Base-by-base conservation (phyloP, 2,113 vertebrate genomes). In the Uropsilus gracilis region DNA sequence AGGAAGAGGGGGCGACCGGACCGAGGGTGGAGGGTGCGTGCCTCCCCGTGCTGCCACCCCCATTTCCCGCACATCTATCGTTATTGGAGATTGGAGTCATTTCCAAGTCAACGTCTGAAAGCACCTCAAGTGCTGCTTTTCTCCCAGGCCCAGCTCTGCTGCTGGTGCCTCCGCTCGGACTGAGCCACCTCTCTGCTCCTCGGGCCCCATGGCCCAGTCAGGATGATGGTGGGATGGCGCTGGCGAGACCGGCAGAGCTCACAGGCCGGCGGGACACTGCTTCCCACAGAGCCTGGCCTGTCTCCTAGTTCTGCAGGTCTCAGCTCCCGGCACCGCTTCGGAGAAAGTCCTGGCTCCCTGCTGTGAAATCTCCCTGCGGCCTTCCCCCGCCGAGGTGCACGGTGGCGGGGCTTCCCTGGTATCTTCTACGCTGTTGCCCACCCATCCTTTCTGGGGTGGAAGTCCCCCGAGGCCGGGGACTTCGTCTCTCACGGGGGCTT, bases 221-320 rank as follows among this genome's bases (percentile, higher is more conserved):
- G 55, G 66, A 28, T 44, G 30, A 24, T 8, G 63, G 81, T 22
- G 13, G 13, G 30, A 28, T 24, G 16, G 22, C 37, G 22, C 42
- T 83, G 53, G 42, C 50, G n/a, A n/a, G n/a, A 3, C 42, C 42
- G 24, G 3, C 39, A 32, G 48, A n/a, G 57, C 28, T 57, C 57
- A 55, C 9, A 8, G 64, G 18, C 50, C 18, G 57, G 55, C 2
- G 13, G 24, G 39, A 42, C 8, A 0, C 42, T 6, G 5, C 30
- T 14, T 0, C 13, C 59, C 2, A 0, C 0, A 2, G 86, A 16
- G 61, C 3, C 42, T 37, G 30, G 18, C 61, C 42, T 34, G 0
- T 55, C 16, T 24, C 48, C 3, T 17, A 5, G 13, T 24, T 39
- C 11, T 24, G 18, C 48, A n/a, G 68, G 44, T 37, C 48, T 48